phyloP scores from a whole-genome alignment of 2,888 invertebrate species.

The Drosophila kambysellisi region DNA sequence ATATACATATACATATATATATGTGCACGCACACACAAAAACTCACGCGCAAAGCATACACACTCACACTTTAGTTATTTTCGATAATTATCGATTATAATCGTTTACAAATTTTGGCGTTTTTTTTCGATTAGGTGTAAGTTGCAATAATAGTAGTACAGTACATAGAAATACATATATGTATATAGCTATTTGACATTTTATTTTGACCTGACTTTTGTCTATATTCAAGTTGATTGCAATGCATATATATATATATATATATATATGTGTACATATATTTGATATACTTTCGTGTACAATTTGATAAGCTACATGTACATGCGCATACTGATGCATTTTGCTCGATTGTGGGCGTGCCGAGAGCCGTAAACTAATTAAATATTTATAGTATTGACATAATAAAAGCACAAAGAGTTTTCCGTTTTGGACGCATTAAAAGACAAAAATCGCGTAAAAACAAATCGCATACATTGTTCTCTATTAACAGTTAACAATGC shows the following conservation, averaged over 20 bases:
- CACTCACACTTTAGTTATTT: slow-evolving; percentile 11
- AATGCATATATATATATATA: slow-evolving; percentile 28
- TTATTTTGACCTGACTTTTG: slow-evolving; percentile 26
- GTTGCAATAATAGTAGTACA: slow-evolving; percentile 36
- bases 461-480: slow-evolving; percentile 16
- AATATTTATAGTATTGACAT: slow-evolving; percentile 21
- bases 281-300: slow-evolving; percentile 22
- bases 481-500: slow-evolving; percentile 19
- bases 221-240: slow-evolving; percentile 36
- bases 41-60: slow-evolving; percentile 1
- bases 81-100: slow-evolving; percentile 18
- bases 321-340: slow-evolving; percentile 10
- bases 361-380: slow-evolving; percentile 29
- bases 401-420: slow-evolving; percentile 37
- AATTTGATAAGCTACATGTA: slow-evolving; percentile 29
- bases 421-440: slow-evolving; percentile 28
- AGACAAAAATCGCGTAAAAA: slow-evolving; percentile 17
- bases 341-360: slow-evolving; percentile 30
- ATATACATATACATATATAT: not conserved
- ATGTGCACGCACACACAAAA: slow-evolving; percentile 26
- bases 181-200: slow-evolving; percentile 31
- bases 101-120: slow-evolving; percentile 43
- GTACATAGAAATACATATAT: slow-evolving; percentile 25
- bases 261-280: slow-evolving; percentile 12
- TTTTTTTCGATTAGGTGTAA: slow-evolving; percentile 26